These are phyloP conservation scores for Thyatira batis DNA, from an alignment of 2,888 invertebrate species.

Conservation along the genomic window DNA sequence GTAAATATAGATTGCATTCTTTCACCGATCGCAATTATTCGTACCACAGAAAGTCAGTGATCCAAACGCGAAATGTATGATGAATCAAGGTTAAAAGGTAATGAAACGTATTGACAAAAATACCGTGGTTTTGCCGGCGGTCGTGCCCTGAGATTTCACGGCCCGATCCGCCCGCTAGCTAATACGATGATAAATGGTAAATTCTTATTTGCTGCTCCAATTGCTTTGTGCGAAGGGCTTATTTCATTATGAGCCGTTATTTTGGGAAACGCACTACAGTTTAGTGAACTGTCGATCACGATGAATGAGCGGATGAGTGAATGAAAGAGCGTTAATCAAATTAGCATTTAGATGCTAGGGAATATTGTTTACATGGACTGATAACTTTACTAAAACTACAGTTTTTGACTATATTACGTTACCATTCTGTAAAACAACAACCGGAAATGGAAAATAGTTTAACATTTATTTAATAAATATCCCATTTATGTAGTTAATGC, in stretches of 20 bases:
- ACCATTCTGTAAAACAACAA: not conserved
- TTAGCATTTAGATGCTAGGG: too few relatives aligned
- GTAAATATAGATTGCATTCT: too few relatives aligned
- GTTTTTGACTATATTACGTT: too few relatives aligned
- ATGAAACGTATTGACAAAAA: not conserved
- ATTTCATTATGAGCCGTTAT: not conserved
- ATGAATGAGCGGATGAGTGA: too few relatives aligned
- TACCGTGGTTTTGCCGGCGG: slow-evolving; percentile 9
- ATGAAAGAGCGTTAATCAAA: too few relatives aligned
- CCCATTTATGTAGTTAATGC: not conserved
- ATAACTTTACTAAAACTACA: too few relatives aligned
- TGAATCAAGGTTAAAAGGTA: not conserved
- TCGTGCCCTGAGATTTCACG: slow-evolving; percentile 47
- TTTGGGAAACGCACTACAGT: not conserved
- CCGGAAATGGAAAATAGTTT: not conserved
- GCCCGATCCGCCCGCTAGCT: slow-evolving; percentile 26
- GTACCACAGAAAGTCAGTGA: not conserved
- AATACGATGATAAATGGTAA: slow-evolving; percentile 20
- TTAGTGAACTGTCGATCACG: too few relatives aligned
- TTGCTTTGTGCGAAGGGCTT: slow-evolving; percentile 10
- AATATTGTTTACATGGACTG: too few relatives aligned
- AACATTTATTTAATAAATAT: not conserved
- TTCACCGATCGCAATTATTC: too few relatives aligned
- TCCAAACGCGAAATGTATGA: not conserved
- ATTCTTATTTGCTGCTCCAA: slow-evolving; percentile 24